Base-by-base conservation (phyloP, 2,888 invertebrate species). In the Teleiodes luculella region DNA sequence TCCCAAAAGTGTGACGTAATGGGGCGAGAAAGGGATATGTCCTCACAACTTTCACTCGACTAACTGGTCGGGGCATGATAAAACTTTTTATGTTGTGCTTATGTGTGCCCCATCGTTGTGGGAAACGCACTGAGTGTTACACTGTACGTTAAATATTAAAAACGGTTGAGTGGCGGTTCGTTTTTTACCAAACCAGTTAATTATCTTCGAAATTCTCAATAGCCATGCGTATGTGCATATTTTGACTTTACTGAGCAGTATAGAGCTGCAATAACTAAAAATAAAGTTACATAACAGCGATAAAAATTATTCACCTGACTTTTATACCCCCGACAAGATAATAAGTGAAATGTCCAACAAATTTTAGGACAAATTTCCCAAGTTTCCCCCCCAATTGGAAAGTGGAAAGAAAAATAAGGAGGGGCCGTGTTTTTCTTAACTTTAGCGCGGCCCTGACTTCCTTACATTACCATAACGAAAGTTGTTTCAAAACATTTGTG, bases 41-140 rank as follows among this genome's bases (percentile, higher is more conserved):
- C 20, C 78, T 72, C 69, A 72, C 75, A 86, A 85, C 77, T 84
- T 82, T 71, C 64, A 64, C 68, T 61, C 61, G 56, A 57, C 69
- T 67, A 70, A 76, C 82, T 77, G 76, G 70, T 24, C 60, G 72
- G 72, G 72, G 68, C 70, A 77, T 81, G 83, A 86, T 84, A 84
- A 84, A 87, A 87, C 76, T 87, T 88, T 86, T 84, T 85, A 86
- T 84, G 80, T 78, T 74, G 78, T 79, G 76, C 76, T 84, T 80
- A 83, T 80, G 77, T 74, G 74, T 70, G 72, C 53, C 41, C n/a
- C 41, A 72, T 77, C 77, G 76, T 78, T 77, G 75, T 72, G 70
- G 72, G 76, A 75, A 72, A 76, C 77, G 75, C 78, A 78, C 81
- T 72, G 71, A 51, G 61, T 62, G 64, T 63, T 65, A 60, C 62